Evolutionary conservation across 2,888 invertebrate species (phyloP).

Genomic region (Hirtodrosophila cameraria): DNA sequence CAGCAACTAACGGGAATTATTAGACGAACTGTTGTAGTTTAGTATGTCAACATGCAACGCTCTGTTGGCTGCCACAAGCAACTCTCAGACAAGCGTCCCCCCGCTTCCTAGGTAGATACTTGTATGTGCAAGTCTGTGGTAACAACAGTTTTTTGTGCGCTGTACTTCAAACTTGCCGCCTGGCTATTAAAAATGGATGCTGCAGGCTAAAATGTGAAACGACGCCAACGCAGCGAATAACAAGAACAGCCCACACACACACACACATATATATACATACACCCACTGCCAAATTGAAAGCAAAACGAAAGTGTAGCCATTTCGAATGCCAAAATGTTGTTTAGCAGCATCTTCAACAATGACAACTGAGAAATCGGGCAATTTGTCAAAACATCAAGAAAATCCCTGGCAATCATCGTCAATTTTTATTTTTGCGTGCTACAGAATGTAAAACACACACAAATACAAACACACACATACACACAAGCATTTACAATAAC

Average conservation of each 20-base stretch:
- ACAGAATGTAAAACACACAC: slow-evolving; percentile 14
- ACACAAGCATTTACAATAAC: neutral
- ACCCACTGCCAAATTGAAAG: neutral
- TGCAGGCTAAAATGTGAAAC: slow-evolving; percentile 23
- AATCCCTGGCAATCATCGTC: slow-evolving; percentile 63
- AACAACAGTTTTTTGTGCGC: slow-evolving; percentile 8
- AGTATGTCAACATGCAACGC: slow-evolving; percentile 12
- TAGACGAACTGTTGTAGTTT: slow-evolving; percentile 17
- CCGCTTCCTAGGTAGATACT: neutral
- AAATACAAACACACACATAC: neutral
- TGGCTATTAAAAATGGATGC: slow-evolving; percentile 58
- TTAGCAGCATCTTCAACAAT: slow-evolving; percentile 50
- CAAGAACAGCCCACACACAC: slow-evolving; percentile 9
- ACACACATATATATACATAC: slow-evolving; percentile 17
- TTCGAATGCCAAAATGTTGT: slow-evolving; percentile 59
- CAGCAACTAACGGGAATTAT: neutral
- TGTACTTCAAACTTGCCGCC: slow-evolving; percentile 21
- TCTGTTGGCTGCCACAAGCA: slow-evolving; percentile 21
- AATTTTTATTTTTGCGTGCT: slow-evolving; percentile 64
- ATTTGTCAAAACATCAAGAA: slow-evolving; percentile 71
- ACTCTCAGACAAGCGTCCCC: slow-evolving; percentile 6
- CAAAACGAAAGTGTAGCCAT: slow-evolving; percentile 45
- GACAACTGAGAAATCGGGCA: slow-evolving; percentile 63
- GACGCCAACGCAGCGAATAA: slow-evolving; percentile 4
- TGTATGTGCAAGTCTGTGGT: slow-evolving; percentile 16